These are phyloP conservation scores for Hydrolagus colliei DNA, from an alignment of 2,797 vertebrate genomes.

Conservation along the genomic window DNA sequence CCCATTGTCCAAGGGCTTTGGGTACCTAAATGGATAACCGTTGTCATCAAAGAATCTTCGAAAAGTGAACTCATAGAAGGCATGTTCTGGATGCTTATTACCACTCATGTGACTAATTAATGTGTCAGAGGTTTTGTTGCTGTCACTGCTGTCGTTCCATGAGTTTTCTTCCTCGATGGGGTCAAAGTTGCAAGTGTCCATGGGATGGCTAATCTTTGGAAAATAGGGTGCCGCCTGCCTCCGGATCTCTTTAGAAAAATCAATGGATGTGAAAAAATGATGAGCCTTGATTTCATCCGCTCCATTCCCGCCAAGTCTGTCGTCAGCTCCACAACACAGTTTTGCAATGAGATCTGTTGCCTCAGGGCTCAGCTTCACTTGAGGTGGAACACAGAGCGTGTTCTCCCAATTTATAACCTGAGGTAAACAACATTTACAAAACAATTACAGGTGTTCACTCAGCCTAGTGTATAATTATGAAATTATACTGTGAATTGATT, in stretches of 20 bases:
- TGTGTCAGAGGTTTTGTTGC: slow-evolving; percentile 74
- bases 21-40: slow-evolving; percentile 88
- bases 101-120: slow-evolving; percentile 64
- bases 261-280: slow-evolving; percentile 77
- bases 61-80: slow-evolving; percentile 98
- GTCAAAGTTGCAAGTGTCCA: slow-evolving; percentile 98
- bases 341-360: slow-evolving; percentile 84
- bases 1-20: slow-evolving; percentile 73
- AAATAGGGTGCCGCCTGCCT: slow-evolving; percentile 87
- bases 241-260: slow-evolving; percentile 86
- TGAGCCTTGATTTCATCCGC: slow-evolving; percentile 90
- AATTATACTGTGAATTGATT: neutral
- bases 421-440: neutral
- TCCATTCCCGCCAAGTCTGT: slow-evolving; percentile 80
- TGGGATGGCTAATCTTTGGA: slow-evolving; percentile 92
- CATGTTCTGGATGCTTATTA: slow-evolving; percentile 86
- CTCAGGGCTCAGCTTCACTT: slow-evolving; percentile 85
- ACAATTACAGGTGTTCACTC: neutral
- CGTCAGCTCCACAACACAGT: slow-evolving; percentile 86
- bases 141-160: slow-evolving; percentile 81
- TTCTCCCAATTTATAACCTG: slow-evolving; percentile 98
- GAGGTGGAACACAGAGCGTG: slow-evolving; percentile 87
- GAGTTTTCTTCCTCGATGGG: slow-evolving; percentile 89
- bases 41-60: slow-evolving; percentile 96
- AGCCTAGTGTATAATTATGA: neutral